Evolutionary conservation across 2,888 invertebrate species (phyloP), one percentile per base, ranked within the genome.

Genomic region (Drosophila algonquin): DNA sequence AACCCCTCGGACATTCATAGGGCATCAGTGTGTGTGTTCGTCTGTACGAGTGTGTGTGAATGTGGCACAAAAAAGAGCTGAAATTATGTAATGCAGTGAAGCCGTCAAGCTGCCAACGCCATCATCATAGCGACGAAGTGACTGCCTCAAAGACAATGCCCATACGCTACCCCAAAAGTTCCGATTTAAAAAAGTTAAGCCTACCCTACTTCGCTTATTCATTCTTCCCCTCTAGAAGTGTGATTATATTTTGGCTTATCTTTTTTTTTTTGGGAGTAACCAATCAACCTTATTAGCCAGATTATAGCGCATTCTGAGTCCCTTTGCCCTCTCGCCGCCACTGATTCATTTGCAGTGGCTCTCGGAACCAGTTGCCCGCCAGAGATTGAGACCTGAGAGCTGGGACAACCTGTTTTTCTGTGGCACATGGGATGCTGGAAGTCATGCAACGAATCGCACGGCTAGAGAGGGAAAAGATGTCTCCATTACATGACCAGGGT

Each of bases 291-390:
- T 12, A 35, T 35, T 35, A 4, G 35, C 3, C 35, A 12, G 35
- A 35, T 1, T 12, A 1, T 4, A 35, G 35, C 12, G 35, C 12
- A 35, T 12, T 12, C 0, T 1, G 35, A 35, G 32, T 32, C 10
- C 40, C 14, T 40, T 40, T 14, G 40, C 55, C 30, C 30, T 52
- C 21, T 21, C 21, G 21, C 21, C 12, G 18, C 18, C n/a, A 10
- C 40, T 68, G 72, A 61, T 57, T 71, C 71, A 71, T 71, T 71
- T 71, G 72, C 72, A 55, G 63, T 32, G 63, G 58, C 54, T 50
- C 50, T 60, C 54, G 64, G 46, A 73, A 72, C 72, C 58, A 72
- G 73, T 72, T 73, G 64, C 73, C 50, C 46, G 24, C 40, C 40
- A 35, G 32, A 51, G 30, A 59, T 44, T 58, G 57, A 14, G 40